These are phyloP conservation scores for Scaptomyza montana DNA, from an alignment of 1,140 invertebrate genomes.

Conservation along the genomic window DNA sequence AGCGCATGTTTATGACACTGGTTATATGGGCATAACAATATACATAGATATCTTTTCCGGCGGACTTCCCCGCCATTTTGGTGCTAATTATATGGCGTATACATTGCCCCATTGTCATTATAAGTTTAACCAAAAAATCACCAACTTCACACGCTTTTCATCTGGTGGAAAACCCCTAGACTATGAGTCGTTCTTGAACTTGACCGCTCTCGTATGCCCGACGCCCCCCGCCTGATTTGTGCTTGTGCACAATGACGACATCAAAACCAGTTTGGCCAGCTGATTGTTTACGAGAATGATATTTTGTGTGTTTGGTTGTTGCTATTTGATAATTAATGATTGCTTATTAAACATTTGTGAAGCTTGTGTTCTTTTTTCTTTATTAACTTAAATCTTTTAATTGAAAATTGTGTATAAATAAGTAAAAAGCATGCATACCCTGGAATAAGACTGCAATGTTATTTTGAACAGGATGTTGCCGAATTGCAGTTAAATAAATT, in stretches of 20 bases:
- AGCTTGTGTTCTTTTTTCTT: constrained; percentile 17
- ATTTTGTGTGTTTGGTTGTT: constrained; percentile 23
- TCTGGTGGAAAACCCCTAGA: constrained; percentile 30
- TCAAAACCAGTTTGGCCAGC: constrained; percentile 47
- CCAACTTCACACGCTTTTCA: constrained; percentile 8
- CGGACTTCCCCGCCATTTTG: constrained; percentile 32
- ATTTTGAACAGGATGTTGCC: too few species aligned
- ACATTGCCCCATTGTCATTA: neutral
- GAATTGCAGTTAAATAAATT: neutral
- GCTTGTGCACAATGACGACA: constrained; percentile 51
- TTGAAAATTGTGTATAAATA: neutral
- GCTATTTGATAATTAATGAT: constrained; percentile 49
- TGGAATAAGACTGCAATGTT: neutral
- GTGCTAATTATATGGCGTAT: constrained; percentile 24
- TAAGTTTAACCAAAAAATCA: constrained; percentile 25
- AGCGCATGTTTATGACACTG: constrained; percentile 12
- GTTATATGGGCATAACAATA: constrained; percentile 21
- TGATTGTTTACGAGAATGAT: constrained; percentile 19
- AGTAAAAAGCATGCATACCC: neutral
- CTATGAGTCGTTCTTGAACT: constrained; percentile 11
- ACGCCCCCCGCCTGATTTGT: neutral
- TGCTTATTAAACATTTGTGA: constrained; percentile 21
- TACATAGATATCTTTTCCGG: constrained; percentile 13
- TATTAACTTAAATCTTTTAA: neutral
- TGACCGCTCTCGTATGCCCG: constrained; percentile 2